phyloP scores from a whole-genome alignment of 2,797 vertebrate genomes.

The Gambelia wislizenii region DNA sequence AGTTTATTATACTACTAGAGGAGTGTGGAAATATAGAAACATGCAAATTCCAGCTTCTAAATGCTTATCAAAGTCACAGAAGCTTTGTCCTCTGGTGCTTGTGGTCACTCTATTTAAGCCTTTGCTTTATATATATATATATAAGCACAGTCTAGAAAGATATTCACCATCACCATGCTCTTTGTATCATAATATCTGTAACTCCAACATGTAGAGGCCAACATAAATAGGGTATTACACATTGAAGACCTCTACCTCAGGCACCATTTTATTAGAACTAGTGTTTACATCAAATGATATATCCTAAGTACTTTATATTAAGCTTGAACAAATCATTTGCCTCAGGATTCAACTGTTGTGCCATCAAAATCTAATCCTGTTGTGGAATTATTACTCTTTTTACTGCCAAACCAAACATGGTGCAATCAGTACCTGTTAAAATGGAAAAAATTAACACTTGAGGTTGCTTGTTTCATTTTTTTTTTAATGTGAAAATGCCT shows the following conservation, averaged over 20 bases:
- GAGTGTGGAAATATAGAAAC: background rate
- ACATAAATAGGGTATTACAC: slow-evolving; percentile 94
- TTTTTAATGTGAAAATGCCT: slow-evolving; percentile 28
- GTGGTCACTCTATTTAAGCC: slow-evolving; percentile 64
- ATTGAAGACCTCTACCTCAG: slow-evolving; percentile 93
- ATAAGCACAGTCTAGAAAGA: slow-evolving; percentile 83
- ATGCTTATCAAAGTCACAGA: background rate
- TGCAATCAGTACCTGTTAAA: slow-evolving; percentile 89
- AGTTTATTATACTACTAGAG: background rate
- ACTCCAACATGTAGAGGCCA: slow-evolving; percentile 86
- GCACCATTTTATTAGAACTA: slow-evolving; percentile 98
- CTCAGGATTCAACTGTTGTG: slow-evolving; percentile 96
- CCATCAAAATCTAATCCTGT: slow-evolving; percentile 95
- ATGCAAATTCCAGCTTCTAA: background rate
- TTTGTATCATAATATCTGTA: slow-evolving; percentile 89
- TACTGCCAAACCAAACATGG: slow-evolving; percentile 93
- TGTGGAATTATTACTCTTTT: slow-evolving; percentile 89
- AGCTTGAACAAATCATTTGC: slow-evolving; percentile 99
- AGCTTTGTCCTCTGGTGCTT: background rate
- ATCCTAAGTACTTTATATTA: slow-evolving; percentile 99
- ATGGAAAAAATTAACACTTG: slow-evolving; percentile 48
- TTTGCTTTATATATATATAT: slow-evolving; percentile 73
- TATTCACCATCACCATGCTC: slow-evolving; percentile 79
- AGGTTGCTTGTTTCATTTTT: background rate
- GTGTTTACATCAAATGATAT: slow-evolving; percentile 99